Conservation (phyloP, 2,113 vertebrate species). For the Sturnus vulgaris region DNA sequence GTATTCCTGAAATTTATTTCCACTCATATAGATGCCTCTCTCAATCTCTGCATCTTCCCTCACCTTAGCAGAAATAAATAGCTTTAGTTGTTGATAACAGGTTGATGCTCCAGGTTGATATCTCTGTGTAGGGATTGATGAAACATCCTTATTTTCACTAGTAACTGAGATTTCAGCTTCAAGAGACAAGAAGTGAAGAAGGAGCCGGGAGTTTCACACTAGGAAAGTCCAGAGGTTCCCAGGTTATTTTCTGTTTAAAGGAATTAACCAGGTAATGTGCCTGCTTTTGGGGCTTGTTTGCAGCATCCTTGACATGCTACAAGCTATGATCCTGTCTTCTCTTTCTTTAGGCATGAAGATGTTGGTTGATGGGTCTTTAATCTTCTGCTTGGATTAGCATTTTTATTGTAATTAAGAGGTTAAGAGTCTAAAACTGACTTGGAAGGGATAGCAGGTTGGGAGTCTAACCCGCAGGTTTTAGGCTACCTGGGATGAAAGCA, state of each 20-base stretch:
- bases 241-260: not conserved
- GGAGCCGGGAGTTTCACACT: not conserved
- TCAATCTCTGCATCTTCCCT: not conserved
- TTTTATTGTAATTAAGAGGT: not conserved
- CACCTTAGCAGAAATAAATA: not conserved
- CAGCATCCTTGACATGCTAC: not conserved
- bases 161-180: not conserved
- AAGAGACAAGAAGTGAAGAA: not conserved
- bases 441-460: not conserved
- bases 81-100: not conserved
- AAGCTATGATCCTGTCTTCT: not conserved
- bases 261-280: not conserved
- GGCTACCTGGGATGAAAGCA: not conserved
- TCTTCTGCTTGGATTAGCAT: not conserved
- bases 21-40: not conserved
- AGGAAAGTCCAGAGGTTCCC: not conserved
- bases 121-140: not conserved
- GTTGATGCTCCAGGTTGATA: not conserved
- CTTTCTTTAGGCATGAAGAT: not conserved
- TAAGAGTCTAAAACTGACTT: not conserved
- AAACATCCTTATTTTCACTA: not conserved
- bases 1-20: not conserved
- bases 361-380: not conserved
- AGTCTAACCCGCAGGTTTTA: not conserved
- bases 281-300: not conserved